Conservation (phyloP, 2,888 invertebrate species). For the Trichopoda pennipes region DNA sequence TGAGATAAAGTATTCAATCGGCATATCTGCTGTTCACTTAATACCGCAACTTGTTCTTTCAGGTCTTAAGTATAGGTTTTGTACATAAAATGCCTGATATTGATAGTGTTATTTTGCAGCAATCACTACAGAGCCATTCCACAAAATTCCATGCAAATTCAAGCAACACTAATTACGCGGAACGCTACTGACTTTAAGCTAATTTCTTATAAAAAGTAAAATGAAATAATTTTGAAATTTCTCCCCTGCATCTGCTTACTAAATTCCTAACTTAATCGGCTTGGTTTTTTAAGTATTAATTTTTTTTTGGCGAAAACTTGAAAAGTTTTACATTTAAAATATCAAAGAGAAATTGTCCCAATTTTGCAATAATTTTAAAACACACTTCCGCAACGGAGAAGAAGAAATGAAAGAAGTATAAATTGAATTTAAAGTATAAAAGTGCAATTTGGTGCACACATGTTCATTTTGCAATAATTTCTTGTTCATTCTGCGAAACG, state of each 20-base stretch:
- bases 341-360: constrained; percentile 16
- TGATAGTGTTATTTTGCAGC: no score
- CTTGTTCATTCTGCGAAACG: background rate
- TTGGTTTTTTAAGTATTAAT: constrained; percentile 5
- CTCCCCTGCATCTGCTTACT: constrained; percentile 4
- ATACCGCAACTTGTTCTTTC: no score
- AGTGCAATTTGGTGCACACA: constrained; percentile 40
- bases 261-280: background rate
- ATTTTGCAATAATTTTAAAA: constrained; percentile 43
- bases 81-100: no score
- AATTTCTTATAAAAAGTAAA: no score
- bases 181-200: no score
- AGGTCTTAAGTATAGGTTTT: no score
- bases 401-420: background rate
- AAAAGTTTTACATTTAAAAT: background rate
- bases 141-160: no score
- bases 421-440: constrained; percentile 17
- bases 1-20: no score
- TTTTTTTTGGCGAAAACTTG: background rate
- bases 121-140: no score
- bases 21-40: no score
- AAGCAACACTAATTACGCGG: no score
- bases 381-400: constrained; percentile 21
- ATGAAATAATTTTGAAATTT: background rate
- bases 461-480: constrained; percentile 29